Evolutionary conservation across 2,113 vertebrate species (phyloP), one percentile per base, ranked within the genome.

Genomic region (Melanerpes aurifrons): DNA sequence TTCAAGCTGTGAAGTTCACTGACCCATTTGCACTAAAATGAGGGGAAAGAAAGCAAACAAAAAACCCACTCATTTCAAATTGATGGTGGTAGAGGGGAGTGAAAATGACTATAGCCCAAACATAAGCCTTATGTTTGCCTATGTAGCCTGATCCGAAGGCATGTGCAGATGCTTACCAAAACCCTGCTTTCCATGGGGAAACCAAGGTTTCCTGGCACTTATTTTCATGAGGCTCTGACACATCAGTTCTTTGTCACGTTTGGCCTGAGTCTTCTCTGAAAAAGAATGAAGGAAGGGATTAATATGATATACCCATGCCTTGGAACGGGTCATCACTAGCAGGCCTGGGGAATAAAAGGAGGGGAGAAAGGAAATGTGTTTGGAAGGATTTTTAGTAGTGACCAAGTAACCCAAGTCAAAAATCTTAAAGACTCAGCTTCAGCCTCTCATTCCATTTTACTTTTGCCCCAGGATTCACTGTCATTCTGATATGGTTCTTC

Each of bases 1-100:
- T 93, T 93, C 89, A 92, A 62, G 62, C 80, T 76, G 86, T 94
- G 74, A 97, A 92, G 92, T 87, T 91, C 93, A 87, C 68, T 96
- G 95, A 97, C 96, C 95, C 40, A 19, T 93, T 95, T 89, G 57
- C 89, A 64, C 28, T 94, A 78, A 90, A 87, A 95, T 47, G 73
- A 71, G 35, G 19, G 73, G 15, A 82, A 88, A 78, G 48, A 88
- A 88, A 87, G 87, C 22, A 56, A 50, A 59, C 13, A 19, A 12
- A 3, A 1, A 1, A 9, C 3, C 6, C 4, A 3, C 50, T 26
- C 0, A 0, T 67, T 95, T 67, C 56, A 75, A 84, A 82, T 8
- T 48, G 37, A 25, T 50, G 25, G 48, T 71, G 58, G 13, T 61
- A 93, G 73, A 72, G 45, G 54, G 61, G 18, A 78, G 37, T 80